Conservation (phyloP, 2,888 invertebrate genomes). For the Portevinia maculata region DNA sequence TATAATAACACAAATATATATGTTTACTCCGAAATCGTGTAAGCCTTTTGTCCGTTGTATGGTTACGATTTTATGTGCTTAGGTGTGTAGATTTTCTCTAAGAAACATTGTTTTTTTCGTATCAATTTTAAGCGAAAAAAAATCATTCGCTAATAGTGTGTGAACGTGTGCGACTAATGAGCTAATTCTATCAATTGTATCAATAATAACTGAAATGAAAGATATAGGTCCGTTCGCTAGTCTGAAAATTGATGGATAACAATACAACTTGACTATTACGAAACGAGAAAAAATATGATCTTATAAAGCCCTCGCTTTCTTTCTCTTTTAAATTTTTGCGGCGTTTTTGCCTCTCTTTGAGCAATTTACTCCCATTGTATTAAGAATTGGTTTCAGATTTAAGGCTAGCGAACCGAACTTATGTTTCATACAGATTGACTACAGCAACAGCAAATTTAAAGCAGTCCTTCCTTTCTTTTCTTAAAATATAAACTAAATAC, state of each 20-base stretch:
- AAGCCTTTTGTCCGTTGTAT: constrained; percentile 14
- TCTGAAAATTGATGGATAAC: no score
- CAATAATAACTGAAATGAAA: no score
- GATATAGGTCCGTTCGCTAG: no score
- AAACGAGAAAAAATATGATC: no score
- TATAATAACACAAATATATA: constrained; percentile 54
- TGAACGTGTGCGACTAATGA: constrained; percentile 24
- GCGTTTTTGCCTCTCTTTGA: no score
- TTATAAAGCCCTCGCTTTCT: no score
- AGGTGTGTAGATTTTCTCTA: constrained; percentile 48
- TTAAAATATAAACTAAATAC: neutral
- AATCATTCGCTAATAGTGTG: constrained; percentile 19
- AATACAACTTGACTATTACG: no score
- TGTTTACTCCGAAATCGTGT: neutral
- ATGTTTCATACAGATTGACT: constrained; percentile 5
- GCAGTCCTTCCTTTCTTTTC: neutral
- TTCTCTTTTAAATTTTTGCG: no score
- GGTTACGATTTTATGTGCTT: constrained; percentile 23
- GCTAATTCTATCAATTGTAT: constrained; percentile 2
- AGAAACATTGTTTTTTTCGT: constrained; percentile 40
- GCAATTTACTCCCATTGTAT: no score
- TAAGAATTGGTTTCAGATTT: no score
- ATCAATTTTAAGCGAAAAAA: constrained; percentile 11
- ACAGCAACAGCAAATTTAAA: constrained; percentile 31
- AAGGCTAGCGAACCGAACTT: neutral